A percentile compares a stretch with the other conserved stretches of the same genome.
Evolutionary conservation across 2,888 invertebrate genomes (phyloP).

Genomic region (Melanophora roralis): DNA sequence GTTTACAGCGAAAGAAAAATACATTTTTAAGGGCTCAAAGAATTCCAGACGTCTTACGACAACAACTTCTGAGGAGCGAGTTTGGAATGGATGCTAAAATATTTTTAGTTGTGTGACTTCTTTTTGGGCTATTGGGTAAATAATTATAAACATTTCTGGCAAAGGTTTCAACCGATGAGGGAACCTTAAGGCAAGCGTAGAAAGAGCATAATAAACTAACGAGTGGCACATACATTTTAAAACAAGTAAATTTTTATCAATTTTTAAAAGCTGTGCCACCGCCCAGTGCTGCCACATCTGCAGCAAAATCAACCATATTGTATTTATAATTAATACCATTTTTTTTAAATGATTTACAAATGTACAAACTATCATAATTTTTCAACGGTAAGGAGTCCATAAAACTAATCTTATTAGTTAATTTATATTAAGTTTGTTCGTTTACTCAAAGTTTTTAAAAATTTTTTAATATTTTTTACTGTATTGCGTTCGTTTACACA

Average conservation of each 20-base stretch:
- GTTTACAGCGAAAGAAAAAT: constrained; percentile 20
- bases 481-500: no score
- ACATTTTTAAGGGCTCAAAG: constrained; percentile 39
- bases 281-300: constrained; percentile 73
- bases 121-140: constrained; percentile 68
- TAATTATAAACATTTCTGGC: constrained; percentile 68
- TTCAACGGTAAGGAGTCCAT: constrained; percentile 43
- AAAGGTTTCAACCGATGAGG: constrained; percentile 57
- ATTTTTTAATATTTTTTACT: no score
- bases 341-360: no score
- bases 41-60: constrained; percentile 11
- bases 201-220: constrained; percentile 68
- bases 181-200: constrained; percentile 69
- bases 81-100: constrained; percentile 64
- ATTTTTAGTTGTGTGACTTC: constrained; percentile 63
- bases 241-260: constrained; percentile 69
- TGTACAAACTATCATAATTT: constrained; percentile 62
- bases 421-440: background rate
- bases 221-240: constrained; percentile 66
- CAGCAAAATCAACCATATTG: constrained; percentile 71
- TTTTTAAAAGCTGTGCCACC: constrained; percentile 66
- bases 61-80: constrained; percentile 14
- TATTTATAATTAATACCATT: constrained; percentile 66
- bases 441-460: no score
- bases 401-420: constrained; percentile 9